Conservation (phyloP, 2,888 invertebrate species). For the Tipula unca region DNA sequence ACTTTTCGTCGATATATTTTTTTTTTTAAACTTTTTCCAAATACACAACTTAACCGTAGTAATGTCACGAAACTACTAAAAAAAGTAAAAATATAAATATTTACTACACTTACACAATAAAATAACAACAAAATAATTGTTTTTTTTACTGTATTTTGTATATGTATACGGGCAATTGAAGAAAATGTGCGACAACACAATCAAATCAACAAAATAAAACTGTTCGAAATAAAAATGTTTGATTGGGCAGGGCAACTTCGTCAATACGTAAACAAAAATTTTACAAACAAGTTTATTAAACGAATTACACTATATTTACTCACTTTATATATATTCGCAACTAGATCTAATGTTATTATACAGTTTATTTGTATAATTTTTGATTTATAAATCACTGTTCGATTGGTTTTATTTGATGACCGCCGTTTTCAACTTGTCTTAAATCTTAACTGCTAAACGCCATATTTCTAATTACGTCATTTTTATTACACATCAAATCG, state of each 20-base stretch:
- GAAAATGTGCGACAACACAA: background rate
- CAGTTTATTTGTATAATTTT: background rate
- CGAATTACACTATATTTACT: background rate
- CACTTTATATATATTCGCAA: background rate
- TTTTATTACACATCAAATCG: background rate
- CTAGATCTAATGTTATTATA: background rate
- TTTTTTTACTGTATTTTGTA: background rate
- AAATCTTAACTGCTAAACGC: background rate
- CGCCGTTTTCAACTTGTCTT: background rate
- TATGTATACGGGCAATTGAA: background rate
- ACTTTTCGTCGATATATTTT: background rate
- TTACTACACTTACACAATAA: constrained; percentile 3
- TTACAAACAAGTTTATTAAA: background rate
- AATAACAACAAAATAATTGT: background rate
- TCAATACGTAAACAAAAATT: constrained; percentile 9
- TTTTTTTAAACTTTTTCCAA: background rate
- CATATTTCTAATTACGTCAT: constrained; percentile 19
- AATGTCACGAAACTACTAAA: constrained; percentile 19
- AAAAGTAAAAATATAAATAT: constrained; percentile 14
- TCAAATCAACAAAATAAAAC: background rate
- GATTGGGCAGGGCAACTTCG: constrained; percentile 14
- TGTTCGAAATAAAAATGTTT: constrained; percentile 9
- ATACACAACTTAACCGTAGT: constrained; percentile 15
- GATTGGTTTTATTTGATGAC: background rate
- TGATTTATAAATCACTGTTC: background rate